phyloP scores from a whole-genome alignment of 2,797 vertebrate species.

The Capromys pilorides region DNA sequence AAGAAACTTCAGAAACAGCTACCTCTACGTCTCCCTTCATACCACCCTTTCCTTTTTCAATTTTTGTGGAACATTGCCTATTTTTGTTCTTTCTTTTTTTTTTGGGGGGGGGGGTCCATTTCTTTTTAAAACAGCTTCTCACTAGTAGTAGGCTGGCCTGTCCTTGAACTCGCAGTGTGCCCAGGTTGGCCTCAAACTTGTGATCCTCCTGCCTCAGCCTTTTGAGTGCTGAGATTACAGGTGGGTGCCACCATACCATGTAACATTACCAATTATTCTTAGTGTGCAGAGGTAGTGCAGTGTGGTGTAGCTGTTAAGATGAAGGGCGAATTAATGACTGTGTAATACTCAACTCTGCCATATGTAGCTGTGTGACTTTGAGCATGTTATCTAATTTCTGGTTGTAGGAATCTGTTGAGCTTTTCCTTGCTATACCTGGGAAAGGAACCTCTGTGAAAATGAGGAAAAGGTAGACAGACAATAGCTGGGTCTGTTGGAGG shows the following conservation, averaged over 20 bases:
- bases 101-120: neutral
- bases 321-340: neutral
- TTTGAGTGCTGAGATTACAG: neutral
- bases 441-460: too few relatives aligned
- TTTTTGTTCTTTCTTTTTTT: neutral
- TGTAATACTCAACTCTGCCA: neutral
- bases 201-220: neutral
- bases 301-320: neutral
- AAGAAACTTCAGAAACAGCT: neutral
- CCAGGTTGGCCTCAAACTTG: neutral
- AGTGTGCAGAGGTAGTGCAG: neutral
- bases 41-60: neutral
- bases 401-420: too few relatives aligned
- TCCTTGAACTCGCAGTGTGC: neutral
- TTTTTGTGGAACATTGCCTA: neutral
- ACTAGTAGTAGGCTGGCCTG: neutral
- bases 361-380: neutral
- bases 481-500: too few relatives aligned
- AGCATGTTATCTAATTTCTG: constrained; percentile 10
- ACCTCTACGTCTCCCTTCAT: neutral
- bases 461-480: too few relatives aligned
- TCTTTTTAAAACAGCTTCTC: neutral
- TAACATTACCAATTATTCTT: neutral
- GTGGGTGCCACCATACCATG: neutral
- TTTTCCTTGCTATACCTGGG: too few relatives aligned